Evolutionary conservation across 2,113 vertebrate genomes (phyloP).

Genomic region (Sterrhoptilus dennistouni): DNA sequence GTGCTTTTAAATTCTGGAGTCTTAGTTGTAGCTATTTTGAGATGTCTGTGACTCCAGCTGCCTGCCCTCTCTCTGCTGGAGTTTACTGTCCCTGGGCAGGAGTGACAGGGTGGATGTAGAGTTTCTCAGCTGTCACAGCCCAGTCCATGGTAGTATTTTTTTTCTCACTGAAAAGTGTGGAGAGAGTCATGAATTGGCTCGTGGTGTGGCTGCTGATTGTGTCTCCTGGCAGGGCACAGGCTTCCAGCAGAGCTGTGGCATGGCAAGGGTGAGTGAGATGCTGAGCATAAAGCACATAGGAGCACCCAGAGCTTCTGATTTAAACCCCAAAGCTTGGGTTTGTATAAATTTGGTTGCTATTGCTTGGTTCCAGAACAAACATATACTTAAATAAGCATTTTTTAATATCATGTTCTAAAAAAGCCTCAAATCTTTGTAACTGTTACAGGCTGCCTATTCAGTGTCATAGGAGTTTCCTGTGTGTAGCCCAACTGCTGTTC

Average conservation of each 20-base stretch:
- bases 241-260: background rate
- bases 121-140: background rate
- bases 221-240: background rate
- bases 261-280: background rate
- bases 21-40: constrained; percentile 21
- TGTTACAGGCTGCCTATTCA: background rate
- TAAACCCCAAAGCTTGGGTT: background rate
- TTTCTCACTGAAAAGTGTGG: background rate
- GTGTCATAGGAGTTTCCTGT: background rate
- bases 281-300: background rate
- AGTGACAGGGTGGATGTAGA: background rate
- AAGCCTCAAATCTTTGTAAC: background rate
- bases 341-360: background rate
- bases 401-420: background rate
- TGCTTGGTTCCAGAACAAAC: background rate
- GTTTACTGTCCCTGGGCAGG: background rate
- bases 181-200: background rate
- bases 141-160: background rate
- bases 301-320: background rate
- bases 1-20: background rate
- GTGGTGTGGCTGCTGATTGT: background rate
- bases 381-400: background rate
- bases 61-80: background rate
- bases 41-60: background rate
- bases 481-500: background rate